Evolutionary conservation across 2,888 invertebrate genomes (phyloP), one percentile per base, ranked within the genome.

Genomic region (Omphaloscelis lunosa): DNA sequence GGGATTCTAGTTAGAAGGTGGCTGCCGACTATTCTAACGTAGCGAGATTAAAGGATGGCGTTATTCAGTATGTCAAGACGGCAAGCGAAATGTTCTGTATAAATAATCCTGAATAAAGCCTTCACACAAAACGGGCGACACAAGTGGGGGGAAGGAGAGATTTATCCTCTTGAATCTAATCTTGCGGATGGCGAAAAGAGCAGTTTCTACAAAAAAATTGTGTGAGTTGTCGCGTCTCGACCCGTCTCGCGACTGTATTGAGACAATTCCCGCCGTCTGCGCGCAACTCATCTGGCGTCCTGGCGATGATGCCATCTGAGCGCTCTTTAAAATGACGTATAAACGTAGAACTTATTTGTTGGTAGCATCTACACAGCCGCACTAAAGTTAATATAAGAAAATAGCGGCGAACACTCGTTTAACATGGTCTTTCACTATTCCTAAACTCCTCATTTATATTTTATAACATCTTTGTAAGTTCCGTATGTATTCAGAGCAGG

Each of bases 161-260:
- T 96, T 95, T 96, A 96, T 96, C 93, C 94, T 91, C 94, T 94
- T 92, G 95, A 95, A 95, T 96, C 94, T 96, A 96, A 96, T 96
- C 95, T 96, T 94, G 95, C 90, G 95, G 94, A 95, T 95, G 93
- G 94, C 92, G 93, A 95, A 95, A 95, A 93, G 94, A 95, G 94
- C 94, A 94, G 93, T 94, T 94, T 93, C 90, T 93, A 93, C 93
- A 94, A 94, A 94, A 94, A 94, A 88, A 87, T 88, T 89, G 92
- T 94, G 93, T 93, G 92, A 92, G 92, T 93, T 93, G 90, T 91
- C 91, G 91, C 90, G 91, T 91, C 88, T 86, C 88, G 84, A 88
- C 86, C 83, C 79, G 76, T 70, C 77, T 88, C 87, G 88, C 85
- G 86, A 90, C 89, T 92, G 91, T 92, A 87, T 88, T 89, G 90